Evolutionary conservation across 2,888 invertebrate species (phyloP).

Genomic region (Cephus pygmeus): DNA sequence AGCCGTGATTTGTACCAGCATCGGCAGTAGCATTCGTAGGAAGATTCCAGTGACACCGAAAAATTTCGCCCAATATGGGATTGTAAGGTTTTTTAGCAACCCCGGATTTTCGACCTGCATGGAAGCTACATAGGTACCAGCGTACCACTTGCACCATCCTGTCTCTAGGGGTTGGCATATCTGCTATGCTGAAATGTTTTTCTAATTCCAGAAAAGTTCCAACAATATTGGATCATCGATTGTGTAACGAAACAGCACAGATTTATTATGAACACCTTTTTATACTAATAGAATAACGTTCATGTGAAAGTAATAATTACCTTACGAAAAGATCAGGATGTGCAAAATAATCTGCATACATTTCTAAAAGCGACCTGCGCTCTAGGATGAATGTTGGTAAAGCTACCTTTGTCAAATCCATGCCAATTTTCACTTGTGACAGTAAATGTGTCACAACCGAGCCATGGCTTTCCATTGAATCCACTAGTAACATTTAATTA

Average conservation of each 20-base stretch:
- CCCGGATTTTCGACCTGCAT: constrained; percentile 96
- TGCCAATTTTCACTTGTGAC: constrained; percentile 98
- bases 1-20: constrained; percentile 20
- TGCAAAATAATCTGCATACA: constrained; percentile 99
- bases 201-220: constrained; percentile 7
- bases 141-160: constrained; percentile 93
- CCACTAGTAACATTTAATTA: constrained; percentile 68
- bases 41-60: constrained; percentile 88
- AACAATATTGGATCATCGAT: neutral
- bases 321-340: constrained; percentile 96
- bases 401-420: constrained; percentile 99
- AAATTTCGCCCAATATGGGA: constrained; percentile 96
- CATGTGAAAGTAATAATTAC: constrained; percentile 67
- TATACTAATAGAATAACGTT: neutral
- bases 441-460: constrained; percentile 96
- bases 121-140: constrained; percentile 99
- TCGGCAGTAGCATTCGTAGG: constrained; percentile 54
- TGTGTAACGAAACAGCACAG: neutral
- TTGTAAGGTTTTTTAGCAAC: constrained; percentile 99
- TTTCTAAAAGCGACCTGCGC: constrained; percentile 95
- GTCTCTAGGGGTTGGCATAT: constrained; percentile 85
- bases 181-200: constrained; percentile 79
- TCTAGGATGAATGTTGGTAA: constrained; percentile 99
- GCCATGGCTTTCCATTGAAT: constrained; percentile 95
- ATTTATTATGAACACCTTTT: no score